phyloP scores from a whole-genome alignment of 1,140 invertebrate species.

The Elysia chlorotica region DNA sequence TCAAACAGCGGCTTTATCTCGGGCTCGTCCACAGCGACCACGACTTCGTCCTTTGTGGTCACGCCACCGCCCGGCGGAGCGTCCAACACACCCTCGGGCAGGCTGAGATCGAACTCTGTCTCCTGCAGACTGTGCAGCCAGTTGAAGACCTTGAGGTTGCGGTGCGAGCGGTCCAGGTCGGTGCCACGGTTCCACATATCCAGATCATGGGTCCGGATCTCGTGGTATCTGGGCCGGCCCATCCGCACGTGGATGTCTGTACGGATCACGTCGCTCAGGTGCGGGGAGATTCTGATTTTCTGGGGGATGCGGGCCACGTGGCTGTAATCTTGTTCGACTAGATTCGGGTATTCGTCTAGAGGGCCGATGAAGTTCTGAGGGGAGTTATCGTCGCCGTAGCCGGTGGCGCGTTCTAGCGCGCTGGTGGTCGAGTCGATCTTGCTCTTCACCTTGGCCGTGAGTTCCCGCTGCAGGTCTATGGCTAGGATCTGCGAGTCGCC shows the following conservation, averaged over 20 bases:
- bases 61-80: not conserved
- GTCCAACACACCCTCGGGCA: constrained; percentile 29
- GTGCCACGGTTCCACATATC: constrained; percentile 44
- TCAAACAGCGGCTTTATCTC: not conserved
- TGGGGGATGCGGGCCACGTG: constrained; percentile 40
- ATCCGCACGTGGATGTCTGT: constrained; percentile 49
- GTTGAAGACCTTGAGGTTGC: constrained; percentile 53
- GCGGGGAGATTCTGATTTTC: constrained; percentile 47
- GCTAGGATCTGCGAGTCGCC: constrained; percentile 42
- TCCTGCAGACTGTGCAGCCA: constrained; percentile 49
- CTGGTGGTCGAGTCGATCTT: constrained; percentile 37
- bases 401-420: constrained; percentile 42
- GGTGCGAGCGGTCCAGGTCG: constrained; percentile 36
- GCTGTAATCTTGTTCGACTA: constrained; percentile 37
- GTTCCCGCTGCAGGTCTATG: constrained; percentile 45
- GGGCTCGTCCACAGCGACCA: not conserved
- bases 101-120: constrained; percentile 30
- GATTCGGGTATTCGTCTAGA: constrained; percentile 35
- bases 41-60: not conserved
- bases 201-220: constrained; percentile 39
- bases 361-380: constrained; percentile 25
- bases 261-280: constrained; percentile 45
- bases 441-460: constrained; percentile 39
- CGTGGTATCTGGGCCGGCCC: constrained; percentile 50
- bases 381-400: constrained; percentile 41